phyloP scores from a whole-genome alignment of 30 jellyfish, hydroid and myxozoan genomes.

The Rhopilema esculentum region DNA sequence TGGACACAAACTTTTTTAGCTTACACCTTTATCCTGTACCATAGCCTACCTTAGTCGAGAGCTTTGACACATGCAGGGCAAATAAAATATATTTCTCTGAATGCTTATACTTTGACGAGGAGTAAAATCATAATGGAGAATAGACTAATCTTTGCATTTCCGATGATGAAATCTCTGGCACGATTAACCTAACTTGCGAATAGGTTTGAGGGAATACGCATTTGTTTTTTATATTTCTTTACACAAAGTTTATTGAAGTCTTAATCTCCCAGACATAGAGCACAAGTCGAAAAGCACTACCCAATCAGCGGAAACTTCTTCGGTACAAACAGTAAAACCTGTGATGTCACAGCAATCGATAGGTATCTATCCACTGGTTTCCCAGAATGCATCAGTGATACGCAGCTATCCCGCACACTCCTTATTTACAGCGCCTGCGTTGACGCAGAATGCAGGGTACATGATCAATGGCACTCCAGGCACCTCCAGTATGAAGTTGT shows the following conservation, averaged over 20 bases:
- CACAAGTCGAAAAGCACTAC: conserved; percentile 23
- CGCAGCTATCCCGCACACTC: conserved; percentile 23
- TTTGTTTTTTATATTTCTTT: too few species aligned
- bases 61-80: too few species aligned
- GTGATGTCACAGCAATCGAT: conserved; percentile 4
- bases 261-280: conserved; percentile 20
- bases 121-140: too few species aligned
- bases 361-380: conserved; percentile 12
- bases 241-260: not conserved
- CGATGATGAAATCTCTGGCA: too few species aligned
- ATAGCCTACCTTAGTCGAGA: too few species aligned
- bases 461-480: conserved; percentile 83
- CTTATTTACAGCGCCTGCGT: conserved; percentile 1
- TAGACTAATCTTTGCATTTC: too few species aligned
- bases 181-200: too few species aligned
- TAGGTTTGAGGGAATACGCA: too few species aligned
- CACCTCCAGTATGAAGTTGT: conserved; percentile 61
- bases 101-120: too few species aligned
- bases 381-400: conserved; percentile 22
- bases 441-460: conserved; percentile 67
- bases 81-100: too few species aligned
- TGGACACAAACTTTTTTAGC: too few species aligned
- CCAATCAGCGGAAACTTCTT: not conserved
- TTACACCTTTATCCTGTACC: too few species aligned
- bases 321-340: conserved; percentile 5